Percentiles rank a stretch among this genome's conserved stretches.
phyloP scores from a whole-genome alignment of 37 sponge, comb jelly and placozoan species.

The Corticium candelabrum region DNA sequence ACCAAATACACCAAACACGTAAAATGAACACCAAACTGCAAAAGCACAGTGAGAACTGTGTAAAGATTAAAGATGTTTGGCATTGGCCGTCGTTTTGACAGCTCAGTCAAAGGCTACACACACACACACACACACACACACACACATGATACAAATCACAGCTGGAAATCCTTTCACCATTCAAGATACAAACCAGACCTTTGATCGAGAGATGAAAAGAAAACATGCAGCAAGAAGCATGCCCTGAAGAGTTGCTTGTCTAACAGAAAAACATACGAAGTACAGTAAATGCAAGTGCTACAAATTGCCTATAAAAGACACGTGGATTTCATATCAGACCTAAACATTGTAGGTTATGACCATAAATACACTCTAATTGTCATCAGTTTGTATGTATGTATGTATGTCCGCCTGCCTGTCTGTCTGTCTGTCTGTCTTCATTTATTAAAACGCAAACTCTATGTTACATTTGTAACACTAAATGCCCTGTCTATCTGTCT shows the following conservation, averaged over 20 bases:
- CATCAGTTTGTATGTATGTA: too few relatives aligned
- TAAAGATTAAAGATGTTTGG: slow-evolving; percentile 94
- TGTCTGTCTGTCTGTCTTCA: too few relatives aligned
- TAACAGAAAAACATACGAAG: slow-evolving; percentile 11
- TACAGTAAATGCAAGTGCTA: neutral
- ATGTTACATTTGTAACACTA: too few relatives aligned
- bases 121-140: neutral
- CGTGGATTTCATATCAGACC: too few relatives aligned
- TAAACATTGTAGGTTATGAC: too few relatives aligned
- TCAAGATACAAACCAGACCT: slow-evolving; percentile 24
- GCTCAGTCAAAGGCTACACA: slow-evolving; percentile 58
- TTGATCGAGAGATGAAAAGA: slow-evolving; percentile 74
- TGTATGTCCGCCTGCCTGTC: too few relatives aligned
- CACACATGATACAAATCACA: neutral
- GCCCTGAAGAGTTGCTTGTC: slow-evolving; percentile 92
- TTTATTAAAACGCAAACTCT: too few relatives aligned
- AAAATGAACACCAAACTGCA: slow-evolving; percentile 84
- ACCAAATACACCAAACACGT: slow-evolving; percentile 63
- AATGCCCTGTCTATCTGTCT: too few relatives aligned
- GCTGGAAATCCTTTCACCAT: neutral
- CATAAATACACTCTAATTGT: too few relatives aligned
- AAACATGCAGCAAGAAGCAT: slow-evolving; percentile 87
- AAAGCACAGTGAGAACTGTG: slow-evolving; percentile 75
- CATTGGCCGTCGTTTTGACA: slow-evolving; percentile 79
- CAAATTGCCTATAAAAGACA: too few relatives aligned